These are phyloP conservation scores for Hippotragus niger DNA, from an alignment of 2,113 vertebrate species.

Conservation along the genomic window DNA sequence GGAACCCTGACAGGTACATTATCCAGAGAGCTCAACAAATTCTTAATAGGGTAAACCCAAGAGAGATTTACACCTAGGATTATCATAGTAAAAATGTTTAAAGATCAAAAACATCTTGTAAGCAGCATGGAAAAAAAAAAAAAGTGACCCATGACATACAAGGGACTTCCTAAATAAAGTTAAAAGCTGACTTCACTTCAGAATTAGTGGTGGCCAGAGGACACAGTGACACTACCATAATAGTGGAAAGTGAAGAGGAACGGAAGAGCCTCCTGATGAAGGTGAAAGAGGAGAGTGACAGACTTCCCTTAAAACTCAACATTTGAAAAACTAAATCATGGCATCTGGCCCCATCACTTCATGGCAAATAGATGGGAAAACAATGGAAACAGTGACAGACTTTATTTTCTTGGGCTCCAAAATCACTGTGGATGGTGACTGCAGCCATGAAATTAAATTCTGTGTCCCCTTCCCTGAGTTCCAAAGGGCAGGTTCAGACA, in stretches of 20 bases:
- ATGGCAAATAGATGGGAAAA: background rate
- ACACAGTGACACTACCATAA: accelerated
- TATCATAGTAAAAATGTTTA: background rate
- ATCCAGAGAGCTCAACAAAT: background rate
- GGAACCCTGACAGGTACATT: background rate
- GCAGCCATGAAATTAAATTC: background rate
- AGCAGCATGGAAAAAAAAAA: background rate
- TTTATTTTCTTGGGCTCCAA: background rate
- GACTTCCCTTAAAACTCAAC: background rate
- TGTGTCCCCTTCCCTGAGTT: background rate
- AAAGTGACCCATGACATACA: background rate
- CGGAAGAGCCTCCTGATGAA: background rate
- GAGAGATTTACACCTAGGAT: background rate
- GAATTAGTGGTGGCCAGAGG: background rate
- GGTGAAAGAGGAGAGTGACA: background rate
- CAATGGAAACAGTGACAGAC: background rate
- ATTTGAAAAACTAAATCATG: background rate
- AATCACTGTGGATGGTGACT: background rate
- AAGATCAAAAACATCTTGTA: background rate
- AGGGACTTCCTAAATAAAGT: background rate
- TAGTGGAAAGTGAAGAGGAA: background rate
- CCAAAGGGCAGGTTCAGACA: background rate
- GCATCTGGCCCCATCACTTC: background rate
- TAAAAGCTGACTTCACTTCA: background rate
- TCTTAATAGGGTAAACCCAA: background rate